Conservation (phyloP, 2,797 vertebrate genomes). For the Brachyrhaphis roseni region DNA sequence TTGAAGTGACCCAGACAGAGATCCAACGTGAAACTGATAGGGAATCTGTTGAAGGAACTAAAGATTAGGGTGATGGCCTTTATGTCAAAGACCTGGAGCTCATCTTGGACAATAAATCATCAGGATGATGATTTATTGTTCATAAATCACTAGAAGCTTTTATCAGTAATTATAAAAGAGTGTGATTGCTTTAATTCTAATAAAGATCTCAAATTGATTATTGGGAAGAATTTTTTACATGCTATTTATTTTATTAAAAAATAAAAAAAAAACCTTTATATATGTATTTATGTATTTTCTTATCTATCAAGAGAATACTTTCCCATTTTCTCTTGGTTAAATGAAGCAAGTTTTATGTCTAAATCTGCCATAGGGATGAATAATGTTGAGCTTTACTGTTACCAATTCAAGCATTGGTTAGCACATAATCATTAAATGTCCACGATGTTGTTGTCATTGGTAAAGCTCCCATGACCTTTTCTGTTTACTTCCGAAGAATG, state of each 20-base stretch:
- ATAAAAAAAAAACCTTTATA: not conserved
- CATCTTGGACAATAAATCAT: not conserved
- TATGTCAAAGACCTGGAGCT: not conserved
- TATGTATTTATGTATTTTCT: not conserved
- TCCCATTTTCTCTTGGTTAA: not conserved
- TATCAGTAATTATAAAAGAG: not conserved
- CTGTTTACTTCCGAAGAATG: constrained; percentile 30
- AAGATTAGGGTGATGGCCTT: not conserved
- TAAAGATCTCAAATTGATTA: not conserved
- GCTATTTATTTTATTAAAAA: not conserved
- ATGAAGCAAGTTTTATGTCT: not conserved
- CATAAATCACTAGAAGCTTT: not conserved
- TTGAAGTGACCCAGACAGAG: not conserved
- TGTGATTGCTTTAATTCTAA: not conserved
- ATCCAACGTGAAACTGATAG: not conserved
- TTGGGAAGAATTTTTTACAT: not conserved
- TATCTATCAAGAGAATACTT: not conserved
- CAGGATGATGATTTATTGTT: not conserved
- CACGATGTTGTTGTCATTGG: constrained; percentile 1
- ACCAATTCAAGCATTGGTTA: not conserved
- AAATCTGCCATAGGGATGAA: not conserved
- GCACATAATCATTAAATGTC: constrained; percentile 6
- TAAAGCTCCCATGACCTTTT: constrained; percentile 27
- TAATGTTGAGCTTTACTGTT: not conserved
- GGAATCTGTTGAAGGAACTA: not conserved